Conservation (phyloP, 2,888 invertebrate species). For the Drosophila picticornis region DNA sequence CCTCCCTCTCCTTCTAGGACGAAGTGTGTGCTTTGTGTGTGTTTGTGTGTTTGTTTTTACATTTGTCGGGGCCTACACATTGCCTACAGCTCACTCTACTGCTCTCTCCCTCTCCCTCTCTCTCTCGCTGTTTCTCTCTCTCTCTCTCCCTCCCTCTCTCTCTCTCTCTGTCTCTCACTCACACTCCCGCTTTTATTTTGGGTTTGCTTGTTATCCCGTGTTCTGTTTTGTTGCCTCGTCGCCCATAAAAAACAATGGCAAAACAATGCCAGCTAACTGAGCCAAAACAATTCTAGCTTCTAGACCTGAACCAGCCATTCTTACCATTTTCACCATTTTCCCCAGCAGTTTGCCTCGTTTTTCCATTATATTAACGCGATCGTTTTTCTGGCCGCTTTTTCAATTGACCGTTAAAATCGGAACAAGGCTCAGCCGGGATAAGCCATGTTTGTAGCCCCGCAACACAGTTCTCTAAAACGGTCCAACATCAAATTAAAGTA, state of each 20-base stretch:
- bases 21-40: constrained; percentile 9
- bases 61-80: constrained; percentile 41
- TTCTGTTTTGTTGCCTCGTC: constrained; percentile 41
- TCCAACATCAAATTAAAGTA: neutral
- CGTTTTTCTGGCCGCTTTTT: constrained; percentile 76
- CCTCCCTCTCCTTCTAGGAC: constrained; percentile 4
- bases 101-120: neutral
- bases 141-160: constrained; percentile 1
- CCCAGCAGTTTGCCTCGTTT: constrained; percentile 18
- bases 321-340: constrained; percentile 2
- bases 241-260: constrained; percentile 67
- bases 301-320: neutral
- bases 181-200: constrained; percentile 16
- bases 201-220: constrained; percentile 55
- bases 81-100: neutral
- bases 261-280: constrained; percentile 54
- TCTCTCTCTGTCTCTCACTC: neutral
- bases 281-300: constrained; percentile 15
- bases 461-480: constrained; percentile 39
- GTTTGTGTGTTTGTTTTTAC: constrained; percentile 61
- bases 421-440: constrained; percentile 83
- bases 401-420: constrained; percentile 83
- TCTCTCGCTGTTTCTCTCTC: neutral
- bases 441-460: constrained; percentile 74
- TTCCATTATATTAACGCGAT: constrained; percentile 57